A percentile compares a stretch with the other conserved stretches of the same genome.
Evolutionary conservation across 2,113 vertebrate species (phyloP).

Genomic region (Hyperopisus bebe): DNA sequence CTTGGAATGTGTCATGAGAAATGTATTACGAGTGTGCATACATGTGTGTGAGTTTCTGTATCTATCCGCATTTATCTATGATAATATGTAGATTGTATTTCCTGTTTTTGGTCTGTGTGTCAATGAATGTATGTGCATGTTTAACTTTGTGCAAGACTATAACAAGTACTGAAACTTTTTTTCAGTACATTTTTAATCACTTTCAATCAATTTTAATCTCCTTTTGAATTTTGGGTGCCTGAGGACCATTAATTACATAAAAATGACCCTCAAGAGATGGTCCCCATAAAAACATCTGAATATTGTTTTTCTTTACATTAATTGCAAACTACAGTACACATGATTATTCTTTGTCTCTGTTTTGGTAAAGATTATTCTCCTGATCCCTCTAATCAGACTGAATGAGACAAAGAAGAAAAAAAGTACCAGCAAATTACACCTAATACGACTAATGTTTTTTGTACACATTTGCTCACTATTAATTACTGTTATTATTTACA

Average conservation of each 20-base stretch:
- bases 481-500: not conserved
- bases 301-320: not conserved
- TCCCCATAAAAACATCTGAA: not conserved
- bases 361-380: not conserved
- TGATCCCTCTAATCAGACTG: not conserved
- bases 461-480: not conserved
- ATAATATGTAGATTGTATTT: not conserved
- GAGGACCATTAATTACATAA: not conserved
- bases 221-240: not conserved
- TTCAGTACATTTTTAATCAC: not conserved
- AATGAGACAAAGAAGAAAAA: not conserved
- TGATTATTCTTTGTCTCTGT: not conserved
- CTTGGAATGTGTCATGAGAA: not conserved
- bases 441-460: not conserved
- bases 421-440: not conserved
- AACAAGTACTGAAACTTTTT: not conserved
- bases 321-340: not conserved
- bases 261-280: not conserved
- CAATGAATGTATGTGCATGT: not conserved
- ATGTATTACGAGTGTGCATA: not conserved
- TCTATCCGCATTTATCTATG: not conserved
- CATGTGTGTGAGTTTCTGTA: not conserved
- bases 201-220: not conserved
- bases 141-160: not conserved
- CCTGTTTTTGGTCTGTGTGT: not conserved